Percentiles rank a stretch among this genome's conserved stretches.
Evolutionary conservation across 2,113 vertebrate species (phyloP).

Genomic region (Gracilinanus agilis): DNA sequence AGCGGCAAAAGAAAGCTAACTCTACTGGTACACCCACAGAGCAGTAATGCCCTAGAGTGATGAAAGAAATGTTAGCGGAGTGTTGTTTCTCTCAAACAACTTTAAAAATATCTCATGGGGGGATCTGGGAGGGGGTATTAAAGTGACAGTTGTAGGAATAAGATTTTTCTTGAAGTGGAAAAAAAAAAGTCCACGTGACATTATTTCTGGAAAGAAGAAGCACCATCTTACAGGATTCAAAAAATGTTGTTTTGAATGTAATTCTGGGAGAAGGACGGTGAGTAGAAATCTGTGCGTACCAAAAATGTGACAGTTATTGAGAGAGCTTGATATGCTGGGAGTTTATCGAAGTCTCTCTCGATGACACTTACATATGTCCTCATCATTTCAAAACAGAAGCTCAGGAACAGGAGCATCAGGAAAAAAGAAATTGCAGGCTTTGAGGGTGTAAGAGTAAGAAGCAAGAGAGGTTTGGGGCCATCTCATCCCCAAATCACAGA

Average conservation of each 20-base stretch:
- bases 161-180: conserved; percentile 50
- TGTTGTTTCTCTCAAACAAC: neutral
- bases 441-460: neutral
- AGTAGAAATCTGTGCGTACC: conserved; percentile 42
- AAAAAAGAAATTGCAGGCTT: neutral
- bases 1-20: neutral
- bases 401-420: neutral
- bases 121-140: neutral
- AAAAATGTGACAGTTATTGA: neutral
- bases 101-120: neutral
- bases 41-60: rapidly evolving
- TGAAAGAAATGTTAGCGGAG: neutral
- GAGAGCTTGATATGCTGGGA: neutral
- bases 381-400: conserved; percentile 2
- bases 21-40: neutral
- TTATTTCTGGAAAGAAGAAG: conserved; percentile 72
- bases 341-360: neutral
- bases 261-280: conserved; percentile 40
- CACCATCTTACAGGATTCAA: conserved; percentile 71
- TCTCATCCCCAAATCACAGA: neutral
- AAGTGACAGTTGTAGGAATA: neutral
- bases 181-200: conserved; percentile 44
- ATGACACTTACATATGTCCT: conserved; percentile 4
- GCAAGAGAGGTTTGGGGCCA: neutral
- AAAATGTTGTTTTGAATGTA: conserved; percentile 43